These are phyloP conservation scores for Brachyalestes nurse DNA, from an alignment of 2,797 vertebrate species.

Conservation along the genomic window DNA sequence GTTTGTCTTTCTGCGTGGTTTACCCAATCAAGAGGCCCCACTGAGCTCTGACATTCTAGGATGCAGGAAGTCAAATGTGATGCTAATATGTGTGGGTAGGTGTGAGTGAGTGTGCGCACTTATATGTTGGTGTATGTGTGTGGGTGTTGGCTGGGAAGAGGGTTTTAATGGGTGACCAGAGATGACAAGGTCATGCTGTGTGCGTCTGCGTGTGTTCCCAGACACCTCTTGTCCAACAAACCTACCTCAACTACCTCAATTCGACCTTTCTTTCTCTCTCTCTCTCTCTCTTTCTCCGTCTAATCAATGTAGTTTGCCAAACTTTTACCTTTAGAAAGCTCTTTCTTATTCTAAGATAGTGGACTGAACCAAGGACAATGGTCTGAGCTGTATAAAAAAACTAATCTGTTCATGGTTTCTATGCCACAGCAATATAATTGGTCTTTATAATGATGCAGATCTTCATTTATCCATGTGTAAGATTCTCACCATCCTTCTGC, in stretches of 20 bases:
- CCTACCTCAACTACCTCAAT: neutral
- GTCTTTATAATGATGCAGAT: no score
- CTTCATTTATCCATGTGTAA: no score
- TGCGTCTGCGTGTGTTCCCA: constrained; percentile 1
- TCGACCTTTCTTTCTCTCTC: neutral
- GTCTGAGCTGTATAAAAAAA: no score
- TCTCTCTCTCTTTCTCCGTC: neutral
- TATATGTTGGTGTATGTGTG: neutral
- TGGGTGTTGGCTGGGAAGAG: constrained; percentile 18
- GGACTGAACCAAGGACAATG: no score
- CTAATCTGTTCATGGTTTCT: no score
- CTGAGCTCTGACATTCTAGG: constrained; percentile 43
- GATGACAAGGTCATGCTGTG: neutral
- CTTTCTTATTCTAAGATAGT: no score
- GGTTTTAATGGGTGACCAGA: neutral
- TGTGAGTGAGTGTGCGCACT: neutral
- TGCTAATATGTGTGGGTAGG: neutral
- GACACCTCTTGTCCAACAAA: neutral
- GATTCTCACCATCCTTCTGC: no score
- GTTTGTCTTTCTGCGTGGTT: constrained; percentile 61
- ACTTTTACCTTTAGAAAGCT: no score
- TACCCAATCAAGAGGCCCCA: constrained; percentile 44
- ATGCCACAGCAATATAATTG: no score
- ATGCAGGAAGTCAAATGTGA: constrained; percentile 45
- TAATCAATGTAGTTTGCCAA: no score